Percentiles rank a stretch among this genome's conserved stretches.
These are phyloP conservation scores for Anniella stebbinsi DNA, from an alignment of 2,797 vertebrate species.

Conservation along the genomic window DNA sequence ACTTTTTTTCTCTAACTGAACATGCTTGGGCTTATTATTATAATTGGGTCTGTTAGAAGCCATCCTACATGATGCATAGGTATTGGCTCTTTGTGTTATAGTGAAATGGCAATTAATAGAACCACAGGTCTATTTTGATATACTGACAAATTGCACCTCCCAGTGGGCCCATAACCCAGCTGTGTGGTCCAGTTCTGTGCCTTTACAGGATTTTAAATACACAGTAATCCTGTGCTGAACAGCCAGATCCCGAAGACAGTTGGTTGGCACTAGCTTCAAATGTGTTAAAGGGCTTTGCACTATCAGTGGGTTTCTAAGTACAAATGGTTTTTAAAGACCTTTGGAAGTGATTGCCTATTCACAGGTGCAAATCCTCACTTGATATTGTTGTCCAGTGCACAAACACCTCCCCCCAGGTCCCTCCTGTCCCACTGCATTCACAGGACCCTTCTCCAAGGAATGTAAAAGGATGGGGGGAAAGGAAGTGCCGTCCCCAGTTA, in stretches of 20 bases:
- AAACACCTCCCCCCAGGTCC: no score
- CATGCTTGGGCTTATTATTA: background rate
- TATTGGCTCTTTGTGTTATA: background rate
- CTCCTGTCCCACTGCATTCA: no score
- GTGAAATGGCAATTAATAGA: background rate
- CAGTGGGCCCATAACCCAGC: background rate
- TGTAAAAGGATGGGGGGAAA: no score
- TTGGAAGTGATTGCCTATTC: background rate
- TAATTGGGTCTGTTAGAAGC: background rate
- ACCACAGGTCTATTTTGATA: background rate
- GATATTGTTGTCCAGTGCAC: background rate
- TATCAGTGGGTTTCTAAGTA: background rate
- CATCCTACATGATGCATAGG: background rate
- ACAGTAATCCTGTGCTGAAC: background rate
- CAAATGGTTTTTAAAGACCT: background rate
- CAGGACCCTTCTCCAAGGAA: no score
- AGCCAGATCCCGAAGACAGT: background rate
- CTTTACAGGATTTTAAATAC: background rate
- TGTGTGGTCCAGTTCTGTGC: background rate
- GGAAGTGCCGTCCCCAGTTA: no score
- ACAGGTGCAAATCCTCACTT: background rate
- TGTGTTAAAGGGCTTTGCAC: background rate
- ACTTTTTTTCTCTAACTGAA: background rate
- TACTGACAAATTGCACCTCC: constrained; percentile 14
- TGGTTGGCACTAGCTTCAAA: background rate